Evolutionary conservation across 2,113 vertebrate genomes (phyloP), one percentile per base, ranked within the genome.

Genomic region (Grantiella picta): DNA sequence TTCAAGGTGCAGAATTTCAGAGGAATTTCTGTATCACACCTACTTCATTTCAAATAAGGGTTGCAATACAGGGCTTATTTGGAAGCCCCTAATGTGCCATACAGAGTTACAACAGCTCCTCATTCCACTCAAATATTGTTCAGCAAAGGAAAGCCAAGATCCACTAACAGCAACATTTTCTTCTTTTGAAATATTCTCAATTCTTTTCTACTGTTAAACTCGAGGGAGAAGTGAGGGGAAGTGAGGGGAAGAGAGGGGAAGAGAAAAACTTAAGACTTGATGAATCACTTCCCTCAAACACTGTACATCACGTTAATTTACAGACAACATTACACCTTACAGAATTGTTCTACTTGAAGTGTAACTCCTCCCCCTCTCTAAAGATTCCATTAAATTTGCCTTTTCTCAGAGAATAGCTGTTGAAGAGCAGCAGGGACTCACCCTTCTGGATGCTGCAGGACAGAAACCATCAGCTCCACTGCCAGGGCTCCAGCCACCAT

Each of bases 381-480:
- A 27, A 73, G 17, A 33, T 21, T 4, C 19, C 5, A 22, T 12
- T 7, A 27, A n/a, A 33, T 3, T 5, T 5, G 10, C 7, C 5
- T 40, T 57, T 91, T 66, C 66, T 69, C 42, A 65, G 50, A 85
- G 57, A 76, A 35, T 28, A 47, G 8, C 68, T 64, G 20, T 47
- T 44, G 38, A 20, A 40, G 52, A 75, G 65, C 49, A 66, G 24
- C 52, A 82, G 36, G 61, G 29, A 95, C 99, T 98, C 96, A 99
- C 99, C 99, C 99, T 97, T 99, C 99, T 78, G 98, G 98, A 96
- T 99, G 99, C 93, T 99, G 99, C 49, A 99, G 97, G 44, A 99
- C 98, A 65, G 99, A 99, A 50, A 99, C 98, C 99, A 99, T 99
- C 76, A 99, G 83, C 92, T 99, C 99, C 75, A 99, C 99, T 4